A percentile compares a stretch with the other conserved stretches of the same genome.
phyloP scores from a whole-genome alignment of 2,113 vertebrate species.

The Felis chaus region DNA sequence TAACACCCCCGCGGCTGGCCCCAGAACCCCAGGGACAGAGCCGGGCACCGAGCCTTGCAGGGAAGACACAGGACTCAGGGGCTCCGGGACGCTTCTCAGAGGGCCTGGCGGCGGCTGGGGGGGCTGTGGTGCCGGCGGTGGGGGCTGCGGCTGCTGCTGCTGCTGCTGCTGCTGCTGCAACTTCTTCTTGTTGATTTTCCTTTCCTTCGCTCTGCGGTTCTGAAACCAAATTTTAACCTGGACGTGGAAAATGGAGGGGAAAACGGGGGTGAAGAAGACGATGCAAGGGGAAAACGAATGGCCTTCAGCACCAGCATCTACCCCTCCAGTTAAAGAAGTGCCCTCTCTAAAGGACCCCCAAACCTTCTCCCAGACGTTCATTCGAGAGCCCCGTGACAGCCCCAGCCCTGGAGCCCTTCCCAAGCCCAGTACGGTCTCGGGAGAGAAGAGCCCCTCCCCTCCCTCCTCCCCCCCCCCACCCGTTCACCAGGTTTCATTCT shows the following conservation, averaged over 20 bases:
- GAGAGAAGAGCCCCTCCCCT: background rate
- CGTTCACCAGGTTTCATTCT: background rate
- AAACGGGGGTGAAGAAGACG: background rate
- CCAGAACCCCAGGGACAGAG: conserved; percentile 70
- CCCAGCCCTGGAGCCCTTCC: background rate
- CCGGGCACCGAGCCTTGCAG: conserved; percentile 80
- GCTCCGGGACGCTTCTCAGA: conserved; percentile 76
- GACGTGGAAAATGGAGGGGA: background rate
- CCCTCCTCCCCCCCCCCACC: background rate
- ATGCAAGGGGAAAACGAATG: background rate
- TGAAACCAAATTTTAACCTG: conserved; percentile 92
- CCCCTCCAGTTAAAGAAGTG: background rate
- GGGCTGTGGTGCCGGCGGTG: background rate
- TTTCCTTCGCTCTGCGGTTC: conserved; percentile 88
- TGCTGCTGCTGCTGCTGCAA: conserved; percentile 82
- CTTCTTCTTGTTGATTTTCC: conserved; percentile 90
- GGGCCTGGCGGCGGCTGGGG: conserved; percentile 77
- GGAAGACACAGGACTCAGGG: conserved; percentile 83
- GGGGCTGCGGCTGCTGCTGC: conserved; percentile 74
- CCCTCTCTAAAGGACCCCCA: background rate
- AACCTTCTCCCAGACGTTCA: background rate
- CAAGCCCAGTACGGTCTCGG: background rate
- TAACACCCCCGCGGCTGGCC: conserved; percentile 70
- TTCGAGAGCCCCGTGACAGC: fast-evolving
- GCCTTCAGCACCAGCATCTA: background rate